Percentiles rank a stretch among this genome's conserved stretches.
These are phyloP conservation scores for Lithophane socia DNA, from an alignment of 2,888 invertebrate species.

Conservation along the genomic window DNA sequence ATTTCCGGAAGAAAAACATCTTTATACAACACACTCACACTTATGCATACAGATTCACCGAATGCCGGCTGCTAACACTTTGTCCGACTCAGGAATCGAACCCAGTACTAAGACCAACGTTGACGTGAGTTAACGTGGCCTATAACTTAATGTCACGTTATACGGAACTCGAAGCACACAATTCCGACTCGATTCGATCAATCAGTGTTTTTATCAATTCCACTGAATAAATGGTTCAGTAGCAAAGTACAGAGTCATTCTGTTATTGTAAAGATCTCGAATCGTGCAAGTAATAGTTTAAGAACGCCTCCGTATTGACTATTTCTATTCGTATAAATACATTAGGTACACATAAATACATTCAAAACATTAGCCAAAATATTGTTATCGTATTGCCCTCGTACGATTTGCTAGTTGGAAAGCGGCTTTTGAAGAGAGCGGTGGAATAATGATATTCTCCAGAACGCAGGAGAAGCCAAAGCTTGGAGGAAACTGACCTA, in stretches of 20 bases:
- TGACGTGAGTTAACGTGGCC: too few species aligned
- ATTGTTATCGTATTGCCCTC: too few species aligned
- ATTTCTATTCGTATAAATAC: neutral
- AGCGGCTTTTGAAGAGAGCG: too few species aligned
- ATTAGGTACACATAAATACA: too few species aligned
- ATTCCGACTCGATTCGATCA: neutral
- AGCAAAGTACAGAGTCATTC: constrained; percentile 46
- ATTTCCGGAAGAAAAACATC: neutral
- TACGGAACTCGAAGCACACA: constrained; percentile 13
- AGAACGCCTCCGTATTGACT: neutral
- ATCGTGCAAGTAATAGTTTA: constrained; percentile 24
- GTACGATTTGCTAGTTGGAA: too few species aligned
- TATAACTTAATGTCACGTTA: neutral
- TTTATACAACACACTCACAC: neutral
- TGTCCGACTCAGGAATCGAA: neutral
- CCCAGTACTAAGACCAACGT: too few species aligned
- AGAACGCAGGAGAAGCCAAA: neutral
- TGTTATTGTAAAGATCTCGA: constrained; percentile 25
- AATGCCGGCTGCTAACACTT: neutral
- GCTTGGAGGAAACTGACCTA: too few species aligned
- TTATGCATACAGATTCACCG: too few species aligned
- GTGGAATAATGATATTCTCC: too few species aligned
- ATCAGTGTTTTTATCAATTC: constrained; percentile 17
- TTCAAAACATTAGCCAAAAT: neutral
- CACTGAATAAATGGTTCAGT: constrained; percentile 6